A percentile compares a stretch with the other conserved stretches of the same genome.
These are phyloP conservation scores for Drosophila helvetica DNA, from an alignment of 2,888 invertebrate genomes.

Conservation along the genomic window DNA sequence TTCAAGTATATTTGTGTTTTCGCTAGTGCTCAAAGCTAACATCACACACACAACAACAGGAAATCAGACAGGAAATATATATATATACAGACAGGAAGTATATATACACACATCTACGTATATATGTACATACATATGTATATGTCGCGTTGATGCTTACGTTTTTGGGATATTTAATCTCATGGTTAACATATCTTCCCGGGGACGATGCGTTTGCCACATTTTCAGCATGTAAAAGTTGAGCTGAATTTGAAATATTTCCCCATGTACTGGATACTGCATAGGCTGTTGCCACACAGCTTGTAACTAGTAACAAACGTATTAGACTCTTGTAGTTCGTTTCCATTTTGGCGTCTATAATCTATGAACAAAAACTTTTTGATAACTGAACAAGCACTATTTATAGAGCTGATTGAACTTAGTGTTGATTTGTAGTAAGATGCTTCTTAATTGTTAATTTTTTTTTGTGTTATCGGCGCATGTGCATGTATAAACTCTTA, in stretches of 20 bases:
- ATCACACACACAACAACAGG: slow-evolving; percentile 1
- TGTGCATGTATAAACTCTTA: slow-evolving; percentile 40
- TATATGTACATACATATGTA: not conserved
- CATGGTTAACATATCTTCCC: slow-evolving; percentile 79
- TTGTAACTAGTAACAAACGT: slow-evolving; percentile 47
- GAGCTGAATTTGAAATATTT: slow-evolving; percentile 80
- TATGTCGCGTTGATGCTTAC: slow-evolving; percentile 61
- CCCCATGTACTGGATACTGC: slow-evolving; percentile 82
- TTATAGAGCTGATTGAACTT: slow-evolving; percentile 41
- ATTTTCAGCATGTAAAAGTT: slow-evolving; percentile 79
- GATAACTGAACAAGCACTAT: slow-evolving; percentile 24
- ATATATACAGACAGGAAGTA: too few relatives aligned
- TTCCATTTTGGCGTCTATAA: slow-evolving; percentile 33
- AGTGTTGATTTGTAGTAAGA: slow-evolving; percentile 25
- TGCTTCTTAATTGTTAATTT: not conserved
- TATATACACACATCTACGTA: not conserved
- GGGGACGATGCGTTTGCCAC: slow-evolving; percentile 77
- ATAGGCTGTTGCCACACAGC: slow-evolving; percentile 65
- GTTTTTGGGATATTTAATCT: slow-evolving; percentile 81
- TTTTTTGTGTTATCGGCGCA: slow-evolving; percentile 23
- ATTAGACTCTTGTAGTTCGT: slow-evolving; percentile 27
- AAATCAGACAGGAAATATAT: slow-evolving; percentile 7
- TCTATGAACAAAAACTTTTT: slow-evolving; percentile 8
- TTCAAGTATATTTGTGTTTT: not conserved
- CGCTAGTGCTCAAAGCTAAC: not conserved